A percentile compares a stretch with the other conserved stretches of the same genome.
These are phyloP conservation scores for Gastrophryne carolinensis DNA, from an alignment of 2,797 vertebrate species.

Conservation along the genomic window DNA sequence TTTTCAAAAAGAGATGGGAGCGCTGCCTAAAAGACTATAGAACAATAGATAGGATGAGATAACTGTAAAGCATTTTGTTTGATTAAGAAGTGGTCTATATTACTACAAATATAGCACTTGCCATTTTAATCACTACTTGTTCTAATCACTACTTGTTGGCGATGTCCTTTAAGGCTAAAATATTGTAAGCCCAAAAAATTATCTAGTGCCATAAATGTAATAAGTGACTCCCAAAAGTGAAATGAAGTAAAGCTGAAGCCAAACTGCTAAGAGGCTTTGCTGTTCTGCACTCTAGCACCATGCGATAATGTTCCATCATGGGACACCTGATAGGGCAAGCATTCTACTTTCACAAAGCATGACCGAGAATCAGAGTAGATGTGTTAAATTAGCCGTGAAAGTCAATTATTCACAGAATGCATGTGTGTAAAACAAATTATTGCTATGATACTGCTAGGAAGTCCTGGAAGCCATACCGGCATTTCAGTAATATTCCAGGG, in stretches of 20 bases:
- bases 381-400: conserved; percentile 22
- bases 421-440: conserved; percentile 33
- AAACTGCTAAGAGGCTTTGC: background rate
- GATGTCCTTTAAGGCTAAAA: too few relatives aligned
- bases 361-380: conserved; percentile 28
- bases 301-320: background rate
- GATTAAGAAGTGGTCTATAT: too few relatives aligned
- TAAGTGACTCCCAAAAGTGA: background rate
- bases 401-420: conserved; percentile 44
- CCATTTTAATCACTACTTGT: too few relatives aligned
- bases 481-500: conserved; percentile 45
- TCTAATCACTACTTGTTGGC: too few relatives aligned
- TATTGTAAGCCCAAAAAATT: background rate
- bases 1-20: too few relatives aligned
- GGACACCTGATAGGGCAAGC: conserved; percentile 1
- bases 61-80: too few relatives aligned
- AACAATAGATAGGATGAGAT: too few relatives aligned
- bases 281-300: background rate
- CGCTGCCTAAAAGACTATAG: too few relatives aligned
- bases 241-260: background rate
- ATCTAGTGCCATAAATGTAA: background rate
- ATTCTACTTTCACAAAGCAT: background rate
- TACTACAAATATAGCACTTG: too few relatives aligned
- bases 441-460: conserved; percentile 35
- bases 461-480: conserved; percentile 37